These are phyloP conservation scores for Xestia xanthographa DNA, from an alignment of 2,888 invertebrate species.

Conservation along the genomic window DNA sequence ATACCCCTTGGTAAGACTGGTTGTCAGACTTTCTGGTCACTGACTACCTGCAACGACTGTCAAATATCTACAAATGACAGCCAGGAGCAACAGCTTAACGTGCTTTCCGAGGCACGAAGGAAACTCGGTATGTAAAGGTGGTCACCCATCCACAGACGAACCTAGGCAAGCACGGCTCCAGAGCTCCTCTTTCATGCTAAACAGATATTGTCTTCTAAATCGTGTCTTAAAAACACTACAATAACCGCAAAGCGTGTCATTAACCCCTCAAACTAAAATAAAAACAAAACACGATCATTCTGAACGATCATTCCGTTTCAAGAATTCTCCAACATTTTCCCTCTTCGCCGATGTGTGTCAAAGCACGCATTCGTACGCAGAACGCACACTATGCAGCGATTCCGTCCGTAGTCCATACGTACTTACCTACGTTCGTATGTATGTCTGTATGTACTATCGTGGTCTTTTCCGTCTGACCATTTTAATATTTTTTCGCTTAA, in stretches of 20 bases:
- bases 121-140: no score
- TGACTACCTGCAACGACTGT: no score
- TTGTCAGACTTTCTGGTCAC: no score
- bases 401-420: constrained; percentile 27
- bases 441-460: constrained; percentile 39
- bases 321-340: background rate
- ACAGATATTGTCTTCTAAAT: background rate
- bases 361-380: constrained; percentile 17
- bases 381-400: constrained; percentile 10
- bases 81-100: no score
- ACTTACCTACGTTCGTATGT: constrained; percentile 8
- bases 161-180: no score
- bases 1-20: no score
- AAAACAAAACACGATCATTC: constrained; percentile 25
- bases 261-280: background rate
- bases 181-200: background rate
- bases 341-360: constrained; percentile 3
- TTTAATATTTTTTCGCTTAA: no score
- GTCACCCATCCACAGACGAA: no score
- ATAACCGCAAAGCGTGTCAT: background rate
- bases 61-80: no score
- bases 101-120: no score
- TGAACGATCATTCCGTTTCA: background rate
- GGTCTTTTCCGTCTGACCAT: no score
- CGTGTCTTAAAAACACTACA: background rate